Base-by-base conservation (phyloP, 1,140 invertebrate genomes). In the Lysiphlebus fabarum region DNA sequence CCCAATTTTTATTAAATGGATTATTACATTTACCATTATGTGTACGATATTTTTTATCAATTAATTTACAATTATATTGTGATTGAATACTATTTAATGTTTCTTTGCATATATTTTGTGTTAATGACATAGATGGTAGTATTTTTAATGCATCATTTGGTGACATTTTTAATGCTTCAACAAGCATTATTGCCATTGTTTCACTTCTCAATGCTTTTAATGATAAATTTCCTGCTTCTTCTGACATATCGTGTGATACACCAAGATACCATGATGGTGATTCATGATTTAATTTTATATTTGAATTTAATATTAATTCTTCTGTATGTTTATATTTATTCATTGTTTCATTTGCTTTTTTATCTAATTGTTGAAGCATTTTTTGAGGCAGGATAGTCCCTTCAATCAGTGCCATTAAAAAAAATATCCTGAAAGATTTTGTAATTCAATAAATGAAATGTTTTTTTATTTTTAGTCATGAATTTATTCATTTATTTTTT, bases 21-120 rank as follows among this genome's bases (percentile, higher is more conserved):
- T 93, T 93, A 70, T 93, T 93, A 69, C 92, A 93, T 17, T 83
- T 83, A 1, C 91, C 91, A 67, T 87, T 87, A 6, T 86, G 72
- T 34, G 84, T 84, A 50, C 91, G 78, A 72, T 88, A 92, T n/a
- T 76, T 78, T 36, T 56, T 7, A 26, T 69, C 62, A 2, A 51
- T n/a, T 3, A 55, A 62, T 40, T 70, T 71, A 50, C 73, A 76
- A 17, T 41, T 58, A 37, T 63, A 63, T 37, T 65, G 55, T 11
- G 38, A 36, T 1, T 34, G 63, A 50, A 34, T 72, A 12, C 26
- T 63, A 62, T 37, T 67, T 57, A 58, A 50, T 11, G 67, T 54
- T 2, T 64, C 66, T 0, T 62, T 45, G 10, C 71, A 73, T 2
- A 66, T 4, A 43, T 17, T 60, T 0, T 66, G 66, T 1, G 69